phyloP scores from a whole-genome alignment of 2,113 vertebrate genomes.

The Podarcis muralis region DNA sequence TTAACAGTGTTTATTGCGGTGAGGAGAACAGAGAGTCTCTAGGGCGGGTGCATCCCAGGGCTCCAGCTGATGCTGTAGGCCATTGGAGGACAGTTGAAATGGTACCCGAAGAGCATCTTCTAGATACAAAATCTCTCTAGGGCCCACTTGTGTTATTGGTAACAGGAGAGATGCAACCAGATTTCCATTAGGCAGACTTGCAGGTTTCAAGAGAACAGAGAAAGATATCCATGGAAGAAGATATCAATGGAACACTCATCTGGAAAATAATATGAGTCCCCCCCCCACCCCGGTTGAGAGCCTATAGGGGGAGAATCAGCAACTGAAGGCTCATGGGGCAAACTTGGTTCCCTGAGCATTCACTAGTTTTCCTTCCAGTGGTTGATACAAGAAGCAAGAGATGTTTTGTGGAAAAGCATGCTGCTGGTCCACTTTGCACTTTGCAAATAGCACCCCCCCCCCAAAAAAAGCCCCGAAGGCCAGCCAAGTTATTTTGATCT shows the following conservation, averaged over 20 bases:
- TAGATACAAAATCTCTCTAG: conserved; percentile 11
- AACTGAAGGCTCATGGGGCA: neutral
- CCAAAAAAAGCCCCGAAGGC: no score
- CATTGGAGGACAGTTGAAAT: neutral
- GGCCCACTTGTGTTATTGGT: conserved; percentile 37
- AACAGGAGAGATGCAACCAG: accelerated
- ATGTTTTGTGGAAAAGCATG: no score
- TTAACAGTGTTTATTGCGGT: conserved; percentile 40
- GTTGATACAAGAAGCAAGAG: no score
- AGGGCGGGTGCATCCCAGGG: conserved; percentile 19
- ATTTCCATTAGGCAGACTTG: accelerated
- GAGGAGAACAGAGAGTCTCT: conserved; percentile 43
- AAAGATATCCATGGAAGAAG: neutral
- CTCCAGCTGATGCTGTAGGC: neutral
- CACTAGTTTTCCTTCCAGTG: no score
- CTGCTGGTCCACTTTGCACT: no score
- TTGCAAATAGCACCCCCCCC: no score
- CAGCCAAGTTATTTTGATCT: no score
- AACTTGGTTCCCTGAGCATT: no score
- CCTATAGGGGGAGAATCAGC: neutral
- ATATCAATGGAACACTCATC: neutral
- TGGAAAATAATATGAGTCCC: neutral
- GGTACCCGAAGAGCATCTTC: conserved; percentile 31
- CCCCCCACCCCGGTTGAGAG: neutral
- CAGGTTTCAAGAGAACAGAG: no score